phyloP scores from a whole-genome alignment of 2,797 vertebrate species.

The Odontamblyopus rebecca region DNA sequence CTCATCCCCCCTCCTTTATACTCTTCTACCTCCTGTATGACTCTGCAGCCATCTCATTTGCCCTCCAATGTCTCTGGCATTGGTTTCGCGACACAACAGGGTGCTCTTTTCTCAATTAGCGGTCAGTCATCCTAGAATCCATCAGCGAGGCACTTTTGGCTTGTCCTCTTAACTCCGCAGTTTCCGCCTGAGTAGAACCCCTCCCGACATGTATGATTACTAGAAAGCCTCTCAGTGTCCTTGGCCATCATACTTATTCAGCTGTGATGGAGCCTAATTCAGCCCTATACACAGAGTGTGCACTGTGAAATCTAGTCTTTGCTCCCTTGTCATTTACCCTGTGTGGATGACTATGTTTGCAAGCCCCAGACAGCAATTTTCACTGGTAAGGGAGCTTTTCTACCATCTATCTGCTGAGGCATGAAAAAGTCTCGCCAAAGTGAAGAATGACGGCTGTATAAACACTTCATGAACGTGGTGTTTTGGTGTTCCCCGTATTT shows the following conservation, averaged over 20 bases:
- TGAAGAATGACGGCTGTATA: conserved; percentile 18
- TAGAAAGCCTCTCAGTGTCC: conserved; percentile 70
- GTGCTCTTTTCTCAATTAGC: conserved; percentile 68
- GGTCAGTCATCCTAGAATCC: conserved; percentile 73
- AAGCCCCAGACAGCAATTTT: conserved; percentile 27
- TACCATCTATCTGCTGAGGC: neutral
- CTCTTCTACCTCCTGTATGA: conserved; percentile 52
- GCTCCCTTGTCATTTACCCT: conserved; percentile 50
- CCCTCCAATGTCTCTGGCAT: conserved; percentile 50
- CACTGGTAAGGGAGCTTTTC: conserved; percentile 19
- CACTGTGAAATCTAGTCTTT: conserved; percentile 52
- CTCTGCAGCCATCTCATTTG: conserved; percentile 56
- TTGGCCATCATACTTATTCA: conserved; percentile 70
- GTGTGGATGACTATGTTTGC: conserved; percentile 37
- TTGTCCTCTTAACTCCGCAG: conserved; percentile 59
- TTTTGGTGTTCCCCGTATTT: conserved; percentile 6
- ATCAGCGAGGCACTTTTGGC: conserved; percentile 57
- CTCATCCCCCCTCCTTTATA: conserved; percentile 63
- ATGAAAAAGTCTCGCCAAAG: conserved; percentile 5
- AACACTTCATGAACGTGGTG: conserved; percentile 27
- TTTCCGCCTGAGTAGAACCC: conserved; percentile 66
- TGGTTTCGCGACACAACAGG: conserved; percentile 56
- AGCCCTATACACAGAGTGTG: conserved; percentile 39
- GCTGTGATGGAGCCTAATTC: conserved; percentile 72
- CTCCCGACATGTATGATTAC: conserved; percentile 66